Evolutionary conservation across 2,888 invertebrate species (phyloP).

Genomic region (Anoplius nigerrimus): DNA sequence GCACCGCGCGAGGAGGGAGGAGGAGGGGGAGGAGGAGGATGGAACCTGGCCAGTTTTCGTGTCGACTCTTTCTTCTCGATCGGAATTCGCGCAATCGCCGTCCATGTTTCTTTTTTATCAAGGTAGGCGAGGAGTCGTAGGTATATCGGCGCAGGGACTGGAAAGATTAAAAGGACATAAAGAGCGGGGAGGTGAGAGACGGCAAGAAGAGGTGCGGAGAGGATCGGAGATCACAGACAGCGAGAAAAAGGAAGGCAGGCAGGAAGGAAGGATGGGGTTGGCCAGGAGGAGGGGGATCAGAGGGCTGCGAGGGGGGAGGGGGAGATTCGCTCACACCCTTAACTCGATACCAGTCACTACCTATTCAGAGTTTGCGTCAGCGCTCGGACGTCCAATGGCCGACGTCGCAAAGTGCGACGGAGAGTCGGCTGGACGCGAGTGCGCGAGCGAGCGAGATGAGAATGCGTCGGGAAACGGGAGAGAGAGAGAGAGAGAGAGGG

Average conservation of each 20-base stretch:
- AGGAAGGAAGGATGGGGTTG: no score
- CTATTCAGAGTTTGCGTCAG: constrained; percentile 42
- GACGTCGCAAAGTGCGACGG: constrained; percentile 36
- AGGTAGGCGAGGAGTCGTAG: neutral
- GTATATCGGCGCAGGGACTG: constrained; percentile 13
- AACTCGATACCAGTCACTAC: constrained; percentile 26
- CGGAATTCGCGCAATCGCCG: neutral
- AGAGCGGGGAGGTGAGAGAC: constrained; percentile 9
- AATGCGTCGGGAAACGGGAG: constrained; percentile 4
- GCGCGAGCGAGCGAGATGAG: constrained; percentile 22
- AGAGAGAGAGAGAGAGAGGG: constrained; percentile 7
- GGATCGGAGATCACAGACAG: neutral
- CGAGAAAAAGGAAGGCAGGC: constrained; percentile 1
- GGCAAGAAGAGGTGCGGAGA: neutral
- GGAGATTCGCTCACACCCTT: constrained; percentile 16
- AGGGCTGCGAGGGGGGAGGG: neutral
- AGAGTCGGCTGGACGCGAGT: constrained; percentile 24
- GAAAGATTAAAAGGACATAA: constrained; percentile 1
- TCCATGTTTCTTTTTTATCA: constrained; percentile 3
- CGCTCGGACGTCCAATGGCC: constrained; percentile 46
- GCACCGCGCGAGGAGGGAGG: no score
- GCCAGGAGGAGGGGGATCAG: no score
- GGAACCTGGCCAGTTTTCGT: neutral
- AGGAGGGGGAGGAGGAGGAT: no score
- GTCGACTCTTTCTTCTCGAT: neutral